phyloP scores from a whole-genome alignment of 1,140 invertebrate genomes.

The Panagrolaimus sp. region DNA sequence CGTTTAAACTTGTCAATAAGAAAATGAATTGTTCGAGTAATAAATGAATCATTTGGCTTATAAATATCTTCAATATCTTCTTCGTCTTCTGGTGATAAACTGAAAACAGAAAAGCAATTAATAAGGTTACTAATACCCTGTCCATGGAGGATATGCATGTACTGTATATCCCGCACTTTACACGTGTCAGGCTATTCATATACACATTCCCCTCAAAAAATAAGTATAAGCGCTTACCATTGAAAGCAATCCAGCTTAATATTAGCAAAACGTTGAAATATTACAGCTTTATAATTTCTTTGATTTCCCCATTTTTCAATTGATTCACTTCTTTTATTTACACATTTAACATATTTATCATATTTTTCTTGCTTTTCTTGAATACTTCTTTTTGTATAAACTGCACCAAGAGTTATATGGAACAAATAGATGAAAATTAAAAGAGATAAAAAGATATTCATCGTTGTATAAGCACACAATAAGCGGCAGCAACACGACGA shows the following conservation, averaged over 20 bases:
- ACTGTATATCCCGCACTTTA: too few species aligned
- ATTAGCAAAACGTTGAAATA: neutral
- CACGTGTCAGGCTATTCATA: too few species aligned
- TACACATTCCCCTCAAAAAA: too few species aligned
- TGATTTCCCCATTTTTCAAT: neutral
- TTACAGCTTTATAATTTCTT: neutral
- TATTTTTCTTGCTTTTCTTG: constrained; percentile 8
- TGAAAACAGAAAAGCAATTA: neutral
- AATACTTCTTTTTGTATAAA: neutral
- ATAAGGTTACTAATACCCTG: too few species aligned
- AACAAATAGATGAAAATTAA: neutral
- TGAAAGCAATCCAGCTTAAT: constrained; percentile 3
- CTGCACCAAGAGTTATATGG: neutral
- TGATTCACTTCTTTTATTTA: neutral
- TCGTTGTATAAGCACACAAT: too few species aligned
- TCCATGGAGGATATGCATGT: too few species aligned
- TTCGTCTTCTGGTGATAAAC: neutral
- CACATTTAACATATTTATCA: constrained; percentile 3
- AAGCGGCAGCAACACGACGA: neutral
- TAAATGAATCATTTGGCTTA: constrained; percentile 3
- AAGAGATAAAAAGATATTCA: neutral
- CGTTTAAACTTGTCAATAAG: neutral
- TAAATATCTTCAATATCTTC: neutral
- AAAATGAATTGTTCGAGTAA: neutral
- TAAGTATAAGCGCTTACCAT: neutral